A percentile compares a stretch with the other conserved stretches of the same genome.
Conservation (phyloP, 2,888 invertebrate genomes). For the Aromia moschata region DNA sequence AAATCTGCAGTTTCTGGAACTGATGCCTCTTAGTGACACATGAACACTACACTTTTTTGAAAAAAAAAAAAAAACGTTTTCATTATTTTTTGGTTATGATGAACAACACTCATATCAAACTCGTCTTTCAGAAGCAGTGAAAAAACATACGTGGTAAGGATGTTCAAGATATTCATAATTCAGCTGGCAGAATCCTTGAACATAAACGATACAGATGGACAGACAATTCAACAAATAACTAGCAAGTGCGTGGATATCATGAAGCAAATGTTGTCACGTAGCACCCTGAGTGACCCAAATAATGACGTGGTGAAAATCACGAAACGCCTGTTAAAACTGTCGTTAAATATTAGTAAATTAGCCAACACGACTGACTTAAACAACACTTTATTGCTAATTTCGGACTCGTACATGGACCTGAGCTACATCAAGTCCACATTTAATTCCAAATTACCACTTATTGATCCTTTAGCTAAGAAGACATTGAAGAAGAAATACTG, state of each 20-base stretch:
- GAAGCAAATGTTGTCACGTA: slow-evolving; percentile 22
- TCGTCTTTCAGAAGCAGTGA: slow-evolving; percentile 47
- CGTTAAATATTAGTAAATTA: slow-evolving; percentile 23
- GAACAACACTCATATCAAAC: too few relatives aligned
- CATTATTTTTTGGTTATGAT: too few relatives aligned
- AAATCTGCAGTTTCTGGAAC: too few relatives aligned
- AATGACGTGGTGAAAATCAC: slow-evolving; percentile 40
- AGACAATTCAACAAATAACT: slow-evolving; percentile 33
- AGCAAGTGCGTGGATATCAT: slow-evolving; percentile 28
- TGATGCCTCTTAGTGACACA: too few relatives aligned
- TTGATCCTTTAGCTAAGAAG: slow-evolving; percentile 87
- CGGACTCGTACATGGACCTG: slow-evolving; percentile 59
- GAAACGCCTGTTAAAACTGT: slow-evolving; percentile 33
- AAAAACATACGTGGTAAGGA: slow-evolving; percentile 36
- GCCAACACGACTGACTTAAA: slow-evolving; percentile 25
- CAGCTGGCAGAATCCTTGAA: slow-evolving; percentile 33
- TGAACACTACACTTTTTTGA: too few relatives aligned
- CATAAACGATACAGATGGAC: slow-evolving; percentile 15
- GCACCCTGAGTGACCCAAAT: slow-evolving; percentile 26
- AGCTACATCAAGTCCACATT: slow-evolving; percentile 69
- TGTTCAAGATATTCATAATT: slow-evolving; percentile 39
- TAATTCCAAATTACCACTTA: slow-evolving; percentile 72
- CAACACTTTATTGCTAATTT: slow-evolving; percentile 40
- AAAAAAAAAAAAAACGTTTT: too few relatives aligned
- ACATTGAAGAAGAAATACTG: slow-evolving; percentile 76